phyloP scores from a whole-genome alignment of 2,797 vertebrate species.

The Sebastolobus alascanus region DNA sequence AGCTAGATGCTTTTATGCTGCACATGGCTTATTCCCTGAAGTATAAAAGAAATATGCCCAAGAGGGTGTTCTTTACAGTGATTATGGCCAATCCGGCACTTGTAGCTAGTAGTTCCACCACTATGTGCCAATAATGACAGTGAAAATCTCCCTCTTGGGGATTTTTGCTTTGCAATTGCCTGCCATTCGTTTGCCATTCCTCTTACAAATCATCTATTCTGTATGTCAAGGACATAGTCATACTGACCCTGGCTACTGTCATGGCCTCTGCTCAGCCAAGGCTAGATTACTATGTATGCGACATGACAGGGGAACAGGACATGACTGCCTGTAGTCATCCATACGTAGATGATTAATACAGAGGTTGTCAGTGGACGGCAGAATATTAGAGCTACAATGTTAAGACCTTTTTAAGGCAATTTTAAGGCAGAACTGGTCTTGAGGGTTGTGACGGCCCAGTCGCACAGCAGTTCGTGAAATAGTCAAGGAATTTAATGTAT shows the following conservation, averaged over 20 bases:
- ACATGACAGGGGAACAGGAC: not conserved
- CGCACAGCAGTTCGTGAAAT: too few species aligned
- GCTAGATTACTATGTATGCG: not conserved
- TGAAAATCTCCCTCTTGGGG: conserved; percentile 5
- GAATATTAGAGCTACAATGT: not conserved
- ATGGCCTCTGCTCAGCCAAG: not conserved
- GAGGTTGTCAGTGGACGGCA: not conserved
- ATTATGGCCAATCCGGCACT: conserved; percentile 5
- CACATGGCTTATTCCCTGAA: not conserved
- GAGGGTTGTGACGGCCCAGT: not conserved
- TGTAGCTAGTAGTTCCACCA: not conserved
- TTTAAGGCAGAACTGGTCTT: not conserved
- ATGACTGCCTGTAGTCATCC: not conserved
- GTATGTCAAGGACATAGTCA: conserved; percentile 18
- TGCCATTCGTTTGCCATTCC: conserved; percentile 21
- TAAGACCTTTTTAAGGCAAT: not conserved
- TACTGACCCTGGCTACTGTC: not conserved
- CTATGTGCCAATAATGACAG: conserved; percentile 10
- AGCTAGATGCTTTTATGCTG: not conserved
- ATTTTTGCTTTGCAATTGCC: conserved; percentile 18
- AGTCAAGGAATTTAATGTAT: too few species aligned
- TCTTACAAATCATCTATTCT: conserved; percentile 25
- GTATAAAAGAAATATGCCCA: not conserved
- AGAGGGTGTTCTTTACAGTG: conserved; percentile 22
- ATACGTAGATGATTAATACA: not conserved